phyloP scores from a whole-genome alignment of 2,797 vertebrate genomes.

The Spondyliosoma cantharus region DNA sequence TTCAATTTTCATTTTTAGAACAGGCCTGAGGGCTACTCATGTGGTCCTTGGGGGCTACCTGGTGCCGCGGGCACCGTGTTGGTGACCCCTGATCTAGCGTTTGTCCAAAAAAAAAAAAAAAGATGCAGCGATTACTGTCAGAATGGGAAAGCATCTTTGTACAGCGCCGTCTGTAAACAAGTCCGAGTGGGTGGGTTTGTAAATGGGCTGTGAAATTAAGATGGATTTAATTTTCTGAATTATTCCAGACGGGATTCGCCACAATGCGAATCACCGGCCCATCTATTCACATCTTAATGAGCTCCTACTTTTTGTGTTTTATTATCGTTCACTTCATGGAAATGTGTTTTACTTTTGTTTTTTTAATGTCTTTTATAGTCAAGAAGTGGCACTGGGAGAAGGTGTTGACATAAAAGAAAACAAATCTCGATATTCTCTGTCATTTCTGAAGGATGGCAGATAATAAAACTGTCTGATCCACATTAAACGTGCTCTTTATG shows the following conservation, averaged over 20 bases:
- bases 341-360: constrained; percentile 1
- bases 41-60: no score
- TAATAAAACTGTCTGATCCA: constrained; percentile 3
- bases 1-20: no score
- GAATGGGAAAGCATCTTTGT: not conserved
- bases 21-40: no score
- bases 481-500: not conserved
- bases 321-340: constrained; percentile 1
- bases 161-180: constrained; percentile 19
- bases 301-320: not conserved
- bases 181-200: constrained; percentile 3
- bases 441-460: not conserved
- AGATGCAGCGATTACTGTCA: constrained; percentile 6
- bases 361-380: not conserved
- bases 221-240: constrained; percentile 22
- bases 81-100: no score
- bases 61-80: no score
- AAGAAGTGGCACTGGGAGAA: not conserved
- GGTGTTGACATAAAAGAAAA: not conserved
- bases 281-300: constrained; percentile 7
- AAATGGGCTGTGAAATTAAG: constrained; percentile 32
- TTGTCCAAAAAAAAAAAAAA: not conserved
- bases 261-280: not conserved
- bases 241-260: constrained; percentile 15
- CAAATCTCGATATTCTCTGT: not conserved